Percentiles rank a stretch among this genome's conserved stretches.
Conservation (phyloP, 2,888 invertebrate species). For the Laothoe populi region DNA sequence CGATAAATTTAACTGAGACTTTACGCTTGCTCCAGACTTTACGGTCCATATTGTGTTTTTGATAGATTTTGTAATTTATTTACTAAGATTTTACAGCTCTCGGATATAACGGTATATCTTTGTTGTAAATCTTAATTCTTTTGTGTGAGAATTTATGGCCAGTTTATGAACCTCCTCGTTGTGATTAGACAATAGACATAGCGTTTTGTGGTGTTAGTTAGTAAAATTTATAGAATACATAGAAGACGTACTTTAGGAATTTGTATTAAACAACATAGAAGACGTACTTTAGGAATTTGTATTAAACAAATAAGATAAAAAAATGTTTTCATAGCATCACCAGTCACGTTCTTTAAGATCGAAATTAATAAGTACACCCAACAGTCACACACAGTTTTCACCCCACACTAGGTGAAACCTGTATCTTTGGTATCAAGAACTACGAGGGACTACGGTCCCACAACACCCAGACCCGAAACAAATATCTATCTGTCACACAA, state of each 20-base stretch:
- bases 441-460: no score
- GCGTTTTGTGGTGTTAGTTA: not conserved
- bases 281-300: not conserved
- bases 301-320: not conserved
- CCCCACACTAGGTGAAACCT: no score
- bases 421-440: no score
- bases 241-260: not conserved
- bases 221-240: not conserved
- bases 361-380: no score
- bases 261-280: not conserved
- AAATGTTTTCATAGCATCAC: no score
- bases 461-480: no score
- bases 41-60: conserved; percentile 20
- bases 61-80: conserved; percentile 27
- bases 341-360: no score
- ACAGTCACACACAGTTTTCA: no score
- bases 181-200: conserved; percentile 5
- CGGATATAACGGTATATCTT: conserved; percentile 15
- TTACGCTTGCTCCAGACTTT: conserved; percentile 26
- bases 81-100: conserved; percentile 19
- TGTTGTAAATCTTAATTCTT: conserved; percentile 19
- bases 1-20: conserved; percentile 39
- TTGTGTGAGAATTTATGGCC: conserved; percentile 5
- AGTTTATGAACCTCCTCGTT: not conserved
- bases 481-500: no score